Conservation (phyloP, 2,797 vertebrate genomes). For the Aldrovandia affinis region DNA sequence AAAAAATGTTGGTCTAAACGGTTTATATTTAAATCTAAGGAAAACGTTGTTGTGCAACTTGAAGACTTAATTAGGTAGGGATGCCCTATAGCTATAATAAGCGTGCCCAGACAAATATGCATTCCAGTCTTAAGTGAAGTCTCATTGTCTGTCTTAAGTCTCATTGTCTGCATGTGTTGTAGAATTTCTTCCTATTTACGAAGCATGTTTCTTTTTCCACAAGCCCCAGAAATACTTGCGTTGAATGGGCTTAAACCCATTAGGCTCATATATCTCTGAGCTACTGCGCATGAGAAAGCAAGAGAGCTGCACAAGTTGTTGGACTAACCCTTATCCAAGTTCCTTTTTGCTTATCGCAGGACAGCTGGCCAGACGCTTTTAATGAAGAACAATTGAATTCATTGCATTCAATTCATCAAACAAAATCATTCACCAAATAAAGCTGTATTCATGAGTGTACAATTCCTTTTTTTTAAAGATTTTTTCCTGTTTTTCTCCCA, state of each 20-base stretch:
- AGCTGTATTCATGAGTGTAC: background rate
- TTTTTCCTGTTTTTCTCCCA: too few species aligned
- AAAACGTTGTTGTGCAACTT: background rate
- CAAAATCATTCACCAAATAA: too few species aligned
- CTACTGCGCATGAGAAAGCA: background rate
- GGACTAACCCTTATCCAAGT: background rate
- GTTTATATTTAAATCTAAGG: background rate
- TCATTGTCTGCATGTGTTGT: slow-evolving; percentile 3
- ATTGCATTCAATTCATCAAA: too few species aligned
- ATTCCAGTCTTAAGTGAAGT: slow-evolving; percentile 72
- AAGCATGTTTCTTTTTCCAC: background rate
- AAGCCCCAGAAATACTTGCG: background rate
- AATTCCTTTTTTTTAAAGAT: too few species aligned
- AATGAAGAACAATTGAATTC: background rate
- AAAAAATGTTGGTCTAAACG: background rate
- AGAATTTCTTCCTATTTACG: background rate
- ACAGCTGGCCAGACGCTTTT: background rate
- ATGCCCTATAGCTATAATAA: slow-evolving; percentile 68
- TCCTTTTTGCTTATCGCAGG: background rate
- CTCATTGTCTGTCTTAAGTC: slow-evolving; percentile 1
- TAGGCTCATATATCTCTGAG: background rate
- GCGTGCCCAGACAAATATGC: slow-evolving; percentile 78
- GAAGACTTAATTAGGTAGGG: slow-evolving; percentile 25
- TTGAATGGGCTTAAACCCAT: background rate
- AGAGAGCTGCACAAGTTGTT: background rate